Percentiles rank a stretch among this genome's conserved stretches.
These are phyloP conservation scores for Pecten maximus DNA, from an alignment of 2,888 invertebrate genomes.

Conservation along the genomic window DNA sequence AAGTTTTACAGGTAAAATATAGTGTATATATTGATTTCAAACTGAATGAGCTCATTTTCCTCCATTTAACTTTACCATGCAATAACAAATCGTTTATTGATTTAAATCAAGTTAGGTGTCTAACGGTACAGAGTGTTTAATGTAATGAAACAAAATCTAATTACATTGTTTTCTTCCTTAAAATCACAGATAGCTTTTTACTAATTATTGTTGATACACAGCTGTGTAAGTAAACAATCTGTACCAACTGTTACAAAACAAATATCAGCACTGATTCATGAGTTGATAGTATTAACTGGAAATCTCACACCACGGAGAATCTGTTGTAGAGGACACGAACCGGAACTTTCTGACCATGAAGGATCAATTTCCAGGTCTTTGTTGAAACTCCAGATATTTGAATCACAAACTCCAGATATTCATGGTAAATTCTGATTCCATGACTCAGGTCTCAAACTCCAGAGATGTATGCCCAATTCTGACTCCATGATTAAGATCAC, in stretches of 20 bases:
- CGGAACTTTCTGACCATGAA: too few species aligned
- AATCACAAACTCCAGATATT: background rate
- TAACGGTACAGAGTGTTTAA: background rate
- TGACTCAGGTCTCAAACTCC: too few species aligned
- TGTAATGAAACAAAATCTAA: background rate
- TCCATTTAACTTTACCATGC: background rate
- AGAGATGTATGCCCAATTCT: too few species aligned
- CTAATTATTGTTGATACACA: background rate
- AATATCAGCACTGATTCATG: background rate
- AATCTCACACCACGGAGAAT: background rate
- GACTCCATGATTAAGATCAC: background rate
- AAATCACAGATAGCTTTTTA: constrained; percentile 31
- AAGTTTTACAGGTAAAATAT: background rate
- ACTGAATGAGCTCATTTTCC: background rate
- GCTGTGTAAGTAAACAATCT: background rate
- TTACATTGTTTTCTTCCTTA: background rate
- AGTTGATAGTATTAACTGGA: background rate
- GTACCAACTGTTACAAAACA: background rate
- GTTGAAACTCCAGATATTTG: too few species aligned
- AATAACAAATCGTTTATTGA: background rate
- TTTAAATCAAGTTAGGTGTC: background rate
- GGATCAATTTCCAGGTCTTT: too few species aligned
- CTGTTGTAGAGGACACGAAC: too few species aligned
- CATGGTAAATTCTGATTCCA: background rate
- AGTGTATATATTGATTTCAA: background rate